Evolutionary conservation across 1,140 invertebrate genomes (phyloP).

Genomic region (Zophobas atratus): DNA sequence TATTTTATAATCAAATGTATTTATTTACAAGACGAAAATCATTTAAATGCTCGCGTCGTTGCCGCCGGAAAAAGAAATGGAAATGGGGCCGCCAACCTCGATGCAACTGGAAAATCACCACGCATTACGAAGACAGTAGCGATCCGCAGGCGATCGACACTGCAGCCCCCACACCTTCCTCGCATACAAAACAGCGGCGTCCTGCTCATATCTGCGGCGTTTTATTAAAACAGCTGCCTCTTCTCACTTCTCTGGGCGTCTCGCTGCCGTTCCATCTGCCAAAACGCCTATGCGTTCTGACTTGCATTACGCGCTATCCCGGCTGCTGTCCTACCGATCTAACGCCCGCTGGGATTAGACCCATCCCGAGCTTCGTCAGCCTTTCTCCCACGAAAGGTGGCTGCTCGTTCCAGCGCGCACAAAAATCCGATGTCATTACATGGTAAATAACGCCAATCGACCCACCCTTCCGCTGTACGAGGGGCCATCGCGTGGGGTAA

Average conservation of each 20-base stretch:
- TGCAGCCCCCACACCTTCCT: too few species aligned
- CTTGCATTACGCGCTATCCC: too few species aligned
- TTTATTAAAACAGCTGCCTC: too few species aligned
- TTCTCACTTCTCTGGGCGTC: too few species aligned
- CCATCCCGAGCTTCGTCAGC: not conserved
- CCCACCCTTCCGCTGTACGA: slow-evolving; percentile 35
- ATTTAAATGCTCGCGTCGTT: slow-evolving; percentile 19
- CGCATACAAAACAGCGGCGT: too few species aligned
- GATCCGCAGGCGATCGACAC: too few species aligned
- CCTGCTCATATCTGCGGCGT: too few species aligned
- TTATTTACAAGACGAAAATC: slow-evolving; percentile 35
- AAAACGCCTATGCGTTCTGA: too few species aligned
- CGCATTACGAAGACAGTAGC: not conserved
- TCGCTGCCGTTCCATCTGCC: too few species aligned
- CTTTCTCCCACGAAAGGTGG: not conserved
- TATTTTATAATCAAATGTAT: slow-evolving; percentile 44
- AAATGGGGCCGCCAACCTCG: not conserved
- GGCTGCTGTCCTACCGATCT: too few species aligned
- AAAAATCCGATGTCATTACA: slow-evolving; percentile 19
- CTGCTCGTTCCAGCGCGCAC: not conserved
- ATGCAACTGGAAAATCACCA: slow-evolving; percentile 2
- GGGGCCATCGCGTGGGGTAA: slow-evolving; percentile 13
- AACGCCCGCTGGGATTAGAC: not conserved
- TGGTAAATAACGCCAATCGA: slow-evolving; percentile 15
- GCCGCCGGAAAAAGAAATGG: not conserved